These are phyloP conservation scores for Artemisiospiza belli DNA, from an alignment of 2,113 vertebrate genomes.

Conservation along the genomic window DNA sequence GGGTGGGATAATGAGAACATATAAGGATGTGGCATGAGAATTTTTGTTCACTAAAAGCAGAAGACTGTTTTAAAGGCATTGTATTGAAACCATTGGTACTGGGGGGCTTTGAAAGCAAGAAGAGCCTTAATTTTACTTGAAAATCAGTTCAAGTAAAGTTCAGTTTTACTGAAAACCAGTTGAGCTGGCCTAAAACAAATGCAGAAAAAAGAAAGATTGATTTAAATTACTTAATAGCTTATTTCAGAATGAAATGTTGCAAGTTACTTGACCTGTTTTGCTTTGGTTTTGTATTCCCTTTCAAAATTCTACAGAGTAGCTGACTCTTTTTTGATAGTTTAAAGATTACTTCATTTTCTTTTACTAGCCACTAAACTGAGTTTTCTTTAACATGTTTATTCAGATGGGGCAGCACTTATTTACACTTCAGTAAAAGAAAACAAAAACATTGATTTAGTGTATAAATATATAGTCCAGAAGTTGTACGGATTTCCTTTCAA, in stretches of 20 bases:
- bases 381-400: constrained; percentile 81
- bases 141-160: background rate
- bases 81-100: background rate
- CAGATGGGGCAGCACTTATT: constrained; percentile 96
- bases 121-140: background rate
- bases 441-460: constrained; percentile 97
- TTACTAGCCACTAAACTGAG: background rate
- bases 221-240: background rate
- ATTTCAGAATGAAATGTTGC: background rate
- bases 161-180: background rate
- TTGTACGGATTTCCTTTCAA: constrained; percentile 96
- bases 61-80: background rate
- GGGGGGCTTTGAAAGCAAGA: background rate
- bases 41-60: background rate
- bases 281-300: background rate
- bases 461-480: constrained; percentile 98
- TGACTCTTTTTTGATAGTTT: background rate
- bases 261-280: background rate
- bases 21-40: background rate
- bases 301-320: background rate
- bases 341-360: background rate
- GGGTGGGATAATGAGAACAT: background rate
- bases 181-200: background rate
- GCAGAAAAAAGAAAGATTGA: background rate
- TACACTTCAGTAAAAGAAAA: constrained; percentile 99